Base-by-base conservation (phyloP, 2,888 invertebrate genomes). In the Nemoura dubitans region DNA sequence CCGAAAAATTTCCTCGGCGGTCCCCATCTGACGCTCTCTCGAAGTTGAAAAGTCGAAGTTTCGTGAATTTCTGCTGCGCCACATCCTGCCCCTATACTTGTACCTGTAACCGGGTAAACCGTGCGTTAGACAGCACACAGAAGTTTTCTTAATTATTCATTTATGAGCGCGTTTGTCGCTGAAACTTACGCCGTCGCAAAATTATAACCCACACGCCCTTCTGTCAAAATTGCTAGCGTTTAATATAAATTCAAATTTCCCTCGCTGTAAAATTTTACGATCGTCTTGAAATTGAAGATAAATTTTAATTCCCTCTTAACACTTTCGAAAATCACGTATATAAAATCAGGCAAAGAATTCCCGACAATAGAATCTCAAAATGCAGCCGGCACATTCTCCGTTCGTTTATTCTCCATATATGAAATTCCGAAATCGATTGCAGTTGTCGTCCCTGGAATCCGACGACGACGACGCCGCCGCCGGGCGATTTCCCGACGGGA, bases 161-260 rank as follows among this genome's bases (percentile, higher is more conserved):
- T 59, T 59, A 21, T 21, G 21, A 59, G 21, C 59, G 6, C 59
- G 59, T 59, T 59, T 59, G 59, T 59, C 59, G 59, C 21, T 7
- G 16, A 59, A 59, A 21, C 59, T 59, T 21, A 21, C 59, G 14
- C 59, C 59, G 21, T 59, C 21, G 21, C 14, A 59, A 59, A 59
- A 59, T 36, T 36, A 36, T 2, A 59, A 59, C 59, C 14, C 36
- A 36, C 10, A n/a, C 36, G 36, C 10, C 36, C 36, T 36, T 36
- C 10, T 36, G 36, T 36, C 36, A 21, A 59, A 59, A 59, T 10
- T 59, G 59, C 59, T 59, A 7, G 59, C 59, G 59, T 59, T 59
- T 59, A 59, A 59, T 59, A 59, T 59, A 59, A 59, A 59, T 59
- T 59, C 59, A 59, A 59, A 59, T 59, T 59, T 59, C 21, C 59